Evolutionary conservation across 2,797 vertebrate species (phyloP), one percentile per base, ranked within the genome.

Genomic region (Coregonus ussuriensis): DNA sequence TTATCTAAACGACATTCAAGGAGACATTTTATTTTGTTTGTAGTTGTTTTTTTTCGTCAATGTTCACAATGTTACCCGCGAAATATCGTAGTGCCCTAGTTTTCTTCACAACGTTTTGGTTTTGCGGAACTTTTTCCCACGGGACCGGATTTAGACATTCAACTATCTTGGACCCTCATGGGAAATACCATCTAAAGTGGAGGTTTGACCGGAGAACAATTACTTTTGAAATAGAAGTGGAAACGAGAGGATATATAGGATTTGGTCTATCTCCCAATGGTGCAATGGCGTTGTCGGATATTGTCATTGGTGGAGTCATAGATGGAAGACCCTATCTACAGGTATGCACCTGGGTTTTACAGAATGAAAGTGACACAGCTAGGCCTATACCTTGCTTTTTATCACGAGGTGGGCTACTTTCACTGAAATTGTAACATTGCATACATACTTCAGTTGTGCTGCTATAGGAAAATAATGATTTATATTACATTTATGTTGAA

Each of bases 231-330:
- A 85, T 95, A 54, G 94, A 95, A 89, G 96, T 95, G 88, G 92
- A 94, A 88, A 94, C 96, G 4, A 87, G 74, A 9, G 96, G 96
- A 83, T 96, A 96, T 87, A 88, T 96, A 77, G 96, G 96, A 81
- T 95, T 96, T 84, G 96, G 96, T 73, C 93, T 96, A 77, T 96
- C 96, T 82, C 89, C 94, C 75, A 90, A 89, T 52, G 96, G 96
- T 77, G 91, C 92, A 69, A 97, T 96, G 96, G 93, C 95, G 47
- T 87, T 88, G 0, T 94, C 96, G 0, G 96, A 96, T 88, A 91
- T 96, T 84, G 92, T 95, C 82, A 92, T 97, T 84, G 95, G 95
- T 67, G 96, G 96, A 7, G 93, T 97, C 77, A 89, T 90, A 70
- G 86, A 89, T 62, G 96, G 95, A 18, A 91, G 91, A 80, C 93